Evolutionary conservation across 2,888 invertebrate genomes (phyloP).

Genomic region (Agonopterix arenella): DNA sequence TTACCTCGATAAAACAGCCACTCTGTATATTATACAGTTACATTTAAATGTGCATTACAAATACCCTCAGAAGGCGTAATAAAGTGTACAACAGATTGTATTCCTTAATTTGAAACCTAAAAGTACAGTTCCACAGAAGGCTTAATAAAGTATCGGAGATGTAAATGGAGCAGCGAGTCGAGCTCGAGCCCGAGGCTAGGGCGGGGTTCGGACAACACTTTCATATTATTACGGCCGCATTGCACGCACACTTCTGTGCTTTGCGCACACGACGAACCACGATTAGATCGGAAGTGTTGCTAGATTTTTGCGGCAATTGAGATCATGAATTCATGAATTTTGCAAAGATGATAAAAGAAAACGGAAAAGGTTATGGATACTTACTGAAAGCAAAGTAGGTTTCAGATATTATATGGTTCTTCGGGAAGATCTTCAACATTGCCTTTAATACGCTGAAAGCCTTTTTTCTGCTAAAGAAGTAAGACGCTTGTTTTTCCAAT

Average conservation of each 20-base stretch:
- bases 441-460: too few relatives aligned
- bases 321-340: too few relatives aligned
- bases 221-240: slow-evolving; percentile 69
- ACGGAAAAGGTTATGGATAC: too few relatives aligned
- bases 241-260: slow-evolving; percentile 43
- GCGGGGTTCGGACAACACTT: slow-evolving; percentile 74
- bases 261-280: slow-evolving; percentile 30
- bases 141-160: slow-evolving; percentile 73
- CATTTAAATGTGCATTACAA: slow-evolving; percentile 16
- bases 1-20: too few relatives aligned
- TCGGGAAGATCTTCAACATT: too few relatives aligned
- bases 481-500: too few relatives aligned
- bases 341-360: too few relatives aligned
- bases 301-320: slow-evolving; percentile 2
- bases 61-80: slow-evolving; percentile 51
- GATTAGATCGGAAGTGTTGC: slow-evolving; percentile 26
- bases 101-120: background rate
- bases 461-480: too few relatives aligned
- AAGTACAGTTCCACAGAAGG: slow-evolving; percentile 22
- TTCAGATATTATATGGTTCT: too few relatives aligned
- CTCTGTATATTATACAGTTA: too few relatives aligned
- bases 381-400: too few relatives aligned
- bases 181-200: slow-evolving; percentile 64
- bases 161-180: slow-evolving; percentile 67
- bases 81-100: background rate